Percentiles rank a stretch among this genome's conserved stretches.
phyloP scores from a whole-genome alignment of 1,140 invertebrate genomes.

The Drosophila paulistorum region DNA sequence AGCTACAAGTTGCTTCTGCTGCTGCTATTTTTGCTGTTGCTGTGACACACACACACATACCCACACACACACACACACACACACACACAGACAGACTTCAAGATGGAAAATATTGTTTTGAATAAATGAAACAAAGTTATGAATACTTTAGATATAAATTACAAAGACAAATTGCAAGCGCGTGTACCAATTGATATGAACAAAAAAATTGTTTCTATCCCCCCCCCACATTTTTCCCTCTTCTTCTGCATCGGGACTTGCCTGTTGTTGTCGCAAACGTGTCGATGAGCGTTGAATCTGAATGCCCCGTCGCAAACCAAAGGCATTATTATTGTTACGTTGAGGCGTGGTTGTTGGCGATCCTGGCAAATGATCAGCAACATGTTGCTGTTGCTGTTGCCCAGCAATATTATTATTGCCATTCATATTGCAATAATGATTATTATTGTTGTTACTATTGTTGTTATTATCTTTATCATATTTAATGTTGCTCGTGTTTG shows the following conservation, averaged over 20 bases:
- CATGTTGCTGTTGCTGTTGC: background rate
- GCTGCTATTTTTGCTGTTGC: constrained; percentile 19
- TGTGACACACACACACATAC: constrained; percentile 8
- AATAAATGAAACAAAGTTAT: constrained; percentile 17
- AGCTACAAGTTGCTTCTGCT: constrained; percentile 38
- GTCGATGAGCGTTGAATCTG: constrained; percentile 72
- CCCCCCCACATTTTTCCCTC: background rate
- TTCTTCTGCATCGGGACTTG: constrained; percentile 45
- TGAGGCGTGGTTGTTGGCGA: constrained; percentile 48
- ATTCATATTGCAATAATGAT: constrained; percentile 65
- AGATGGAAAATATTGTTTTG: background rate
- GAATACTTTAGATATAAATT: constrained; percentile 10
- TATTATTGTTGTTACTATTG: constrained; percentile 48
- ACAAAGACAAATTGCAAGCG: constrained; percentile 13
- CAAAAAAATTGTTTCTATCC: background rate
- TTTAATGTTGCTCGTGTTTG: constrained; percentile 34
- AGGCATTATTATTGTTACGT: constrained; percentile 39
- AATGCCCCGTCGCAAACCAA: constrained; percentile 63
- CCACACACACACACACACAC: constrained; percentile 4
- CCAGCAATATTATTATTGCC: constrained; percentile 53
- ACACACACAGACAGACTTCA: background rate
- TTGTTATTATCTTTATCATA: constrained; percentile 29
- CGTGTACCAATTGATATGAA: constrained; percentile 1
- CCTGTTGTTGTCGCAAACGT: constrained; percentile 81
- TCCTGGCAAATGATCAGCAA: constrained; percentile 24